A percentile compares a stretch with the other conserved stretches of the same genome.
These are phyloP conservation scores for Drosophila funebris DNA, from an alignment of 1,140 invertebrate genomes.

Conservation along the genomic window DNA sequence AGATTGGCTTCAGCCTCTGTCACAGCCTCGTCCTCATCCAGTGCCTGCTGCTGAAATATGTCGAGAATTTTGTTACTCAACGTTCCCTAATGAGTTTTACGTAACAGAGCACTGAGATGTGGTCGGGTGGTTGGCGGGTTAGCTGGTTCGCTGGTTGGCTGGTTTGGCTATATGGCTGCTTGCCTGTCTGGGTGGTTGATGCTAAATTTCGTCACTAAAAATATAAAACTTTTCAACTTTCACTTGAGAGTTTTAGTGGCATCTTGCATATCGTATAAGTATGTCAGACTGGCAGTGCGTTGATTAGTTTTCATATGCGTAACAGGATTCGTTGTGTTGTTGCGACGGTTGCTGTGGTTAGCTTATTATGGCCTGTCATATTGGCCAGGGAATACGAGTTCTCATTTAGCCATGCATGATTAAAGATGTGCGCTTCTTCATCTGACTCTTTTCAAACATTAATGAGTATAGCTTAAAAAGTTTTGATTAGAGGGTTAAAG, in stretches of 20 bases:
- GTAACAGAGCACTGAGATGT: conserved; percentile 25
- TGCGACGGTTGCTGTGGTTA: conserved; percentile 24
- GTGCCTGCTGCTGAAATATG: conserved; percentile 59
- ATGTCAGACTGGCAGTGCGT: conserved; percentile 23
- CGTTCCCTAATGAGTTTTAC: conserved; percentile 75
- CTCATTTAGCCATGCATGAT: conserved; percentile 64
- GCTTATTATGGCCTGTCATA: conserved; percentile 38
- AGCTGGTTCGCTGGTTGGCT: background rate
- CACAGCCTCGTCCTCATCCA: background rate
- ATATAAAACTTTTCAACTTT: conserved; percentile 66
- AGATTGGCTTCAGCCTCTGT: background rate
- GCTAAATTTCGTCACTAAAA: conserved; percentile 35
- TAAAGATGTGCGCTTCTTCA: conserved; percentile 58
- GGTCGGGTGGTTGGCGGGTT: conserved; percentile 1
- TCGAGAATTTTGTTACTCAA: conserved; percentile 52
- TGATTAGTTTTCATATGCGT: conserved; percentile 67
- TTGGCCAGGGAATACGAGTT: conserved; percentile 57
- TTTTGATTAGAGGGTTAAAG: conserved; percentile 40
- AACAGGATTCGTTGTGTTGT: conserved; percentile 8
- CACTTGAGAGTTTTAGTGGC: conserved; percentile 62
- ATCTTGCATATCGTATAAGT: conserved; percentile 27
- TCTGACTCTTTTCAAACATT: conserved; percentile 41
- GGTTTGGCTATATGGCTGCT: no score
- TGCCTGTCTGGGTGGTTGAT: background rate
- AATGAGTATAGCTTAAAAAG: conserved; percentile 65